Evolutionary conservation across 2,113 vertebrate species (phyloP).

Genomic region (Pteropus alecto): DNA sequence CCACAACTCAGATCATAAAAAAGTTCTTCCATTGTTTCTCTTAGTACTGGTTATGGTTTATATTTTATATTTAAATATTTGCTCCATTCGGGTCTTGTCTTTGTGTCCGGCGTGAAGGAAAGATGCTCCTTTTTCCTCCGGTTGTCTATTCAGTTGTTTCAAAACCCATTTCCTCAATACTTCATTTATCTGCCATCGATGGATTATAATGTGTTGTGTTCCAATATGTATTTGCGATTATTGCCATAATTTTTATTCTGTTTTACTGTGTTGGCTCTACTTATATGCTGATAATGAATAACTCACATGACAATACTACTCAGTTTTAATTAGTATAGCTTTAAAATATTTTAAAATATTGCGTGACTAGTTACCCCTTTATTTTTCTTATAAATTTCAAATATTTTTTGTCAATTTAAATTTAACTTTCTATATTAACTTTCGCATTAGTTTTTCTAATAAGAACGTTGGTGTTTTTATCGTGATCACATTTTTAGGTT

Average conservation of each 20-base stretch:
- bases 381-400: slow-evolving; percentile 31
- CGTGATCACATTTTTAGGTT: background rate
- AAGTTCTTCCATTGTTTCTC: background rate
- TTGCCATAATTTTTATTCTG: background rate
- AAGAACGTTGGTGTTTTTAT: slow-evolving; percentile 1
- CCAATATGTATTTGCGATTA: background rate
- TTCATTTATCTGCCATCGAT: background rate
- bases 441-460: background rate
- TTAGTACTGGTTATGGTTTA: background rate
- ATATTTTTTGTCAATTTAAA: background rate
- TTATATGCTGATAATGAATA: background rate
- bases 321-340: slow-evolving; percentile 17
- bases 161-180: slow-evolving; percentile 19
- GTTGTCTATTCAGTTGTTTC: background rate
- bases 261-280: background rate
- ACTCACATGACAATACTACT: background rate
- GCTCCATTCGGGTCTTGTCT: background rate
- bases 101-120: background rate
- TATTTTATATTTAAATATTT: slow-evolving; percentile 11
- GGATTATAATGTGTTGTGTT: background rate
- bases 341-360: slow-evolving; percentile 29
- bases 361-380: background rate
- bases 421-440: slow-evolving; percentile 7
- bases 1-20: background rate
- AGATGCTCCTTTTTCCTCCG: background rate